Base-by-base conservation (phyloP, 2,888 invertebrate species). In the Furcula furcula region DNA sequence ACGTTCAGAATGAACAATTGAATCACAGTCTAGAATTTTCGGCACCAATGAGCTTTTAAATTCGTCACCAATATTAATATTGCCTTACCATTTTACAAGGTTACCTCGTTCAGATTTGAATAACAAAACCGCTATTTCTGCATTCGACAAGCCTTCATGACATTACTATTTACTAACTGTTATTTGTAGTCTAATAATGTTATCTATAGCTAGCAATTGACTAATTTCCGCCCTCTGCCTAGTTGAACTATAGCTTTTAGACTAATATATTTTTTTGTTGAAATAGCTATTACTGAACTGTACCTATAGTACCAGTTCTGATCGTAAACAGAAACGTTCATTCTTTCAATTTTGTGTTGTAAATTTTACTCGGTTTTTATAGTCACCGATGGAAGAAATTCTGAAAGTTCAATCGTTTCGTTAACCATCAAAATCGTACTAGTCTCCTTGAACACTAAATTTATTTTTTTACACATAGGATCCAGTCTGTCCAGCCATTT, bases 21-120 rank as follows among this genome's bases (percentile, higher is more conserved):
- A 79, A 88, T 88, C 87, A 88, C 88, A 87, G 88, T 86, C 85
- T 82, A 87, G 82, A 84, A 86, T 81, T 79, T 86, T 85, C 87
- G 85, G 87, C 87, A 87, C 87, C 87, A 81, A 84, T 85, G 79
- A 85, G 80, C 81, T 78, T 77, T 76, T 85, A 85, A 86, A 85
- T 86, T 86, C 85, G 85, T 85, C 84, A 76, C 79, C 77, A 65
- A 59, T 67, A 72, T 62, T 65, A 65, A 46, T 65, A 66, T 65
- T 69, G 60, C 60, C 65, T 67, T 67, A 65, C 65, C 62, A 65
- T 63, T 43, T 65, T 63, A 55, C 66, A 71, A 67, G 56, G 68
- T 68, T 65, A 64, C 55, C 57, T 63, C 56, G 46, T 65, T 55
- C 71, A 50, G 72, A 63, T 68, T 65, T 65, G 53, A 49, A 65